phyloP scores from a whole-genome alignment of 2,888 invertebrate species.

The Panzeria rudis region DNA sequence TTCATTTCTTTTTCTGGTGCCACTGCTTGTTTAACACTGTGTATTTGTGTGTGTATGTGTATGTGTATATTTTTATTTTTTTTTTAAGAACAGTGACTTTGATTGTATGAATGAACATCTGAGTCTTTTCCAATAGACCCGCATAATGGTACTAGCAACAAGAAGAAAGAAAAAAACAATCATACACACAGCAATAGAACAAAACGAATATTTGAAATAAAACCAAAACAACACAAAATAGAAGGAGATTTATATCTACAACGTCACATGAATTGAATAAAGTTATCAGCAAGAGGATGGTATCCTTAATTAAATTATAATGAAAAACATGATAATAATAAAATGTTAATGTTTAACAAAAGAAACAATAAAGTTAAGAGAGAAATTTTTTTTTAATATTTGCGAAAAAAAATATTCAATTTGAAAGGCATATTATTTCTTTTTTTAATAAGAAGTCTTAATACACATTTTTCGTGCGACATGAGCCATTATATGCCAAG shows the following conservation, averaged over 20 bases:
- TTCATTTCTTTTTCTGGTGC: background rate
- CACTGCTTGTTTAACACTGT: background rate
- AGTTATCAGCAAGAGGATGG: constrained; percentile 43
- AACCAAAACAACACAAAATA: constrained; percentile 37
- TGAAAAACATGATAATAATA: background rate
- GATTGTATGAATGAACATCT: constrained; percentile 66
- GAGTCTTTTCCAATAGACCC: constrained; percentile 58
- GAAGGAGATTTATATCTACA: constrained; percentile 57
- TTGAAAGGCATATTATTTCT: no score
- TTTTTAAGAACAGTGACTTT: constrained; percentile 27
- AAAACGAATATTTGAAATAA: constrained; percentile 17
- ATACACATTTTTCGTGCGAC: no score
- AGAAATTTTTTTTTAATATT: no score
- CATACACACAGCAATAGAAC: background rate
- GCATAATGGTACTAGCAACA: constrained; percentile 49
- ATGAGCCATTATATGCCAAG: no score
- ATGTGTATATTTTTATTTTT: background rate
- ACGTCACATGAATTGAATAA: constrained; percentile 62
- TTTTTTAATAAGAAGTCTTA: no score
- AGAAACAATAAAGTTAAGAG: background rate
- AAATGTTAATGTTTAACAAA: background rate
- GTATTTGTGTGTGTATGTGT: background rate
- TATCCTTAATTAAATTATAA: background rate
- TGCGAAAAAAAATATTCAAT: no score
- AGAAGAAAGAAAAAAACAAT: constrained; percentile 3